Conservation (phyloP, 2,797 vertebrate genomes). For the Pangasius larnaudii region DNA sequence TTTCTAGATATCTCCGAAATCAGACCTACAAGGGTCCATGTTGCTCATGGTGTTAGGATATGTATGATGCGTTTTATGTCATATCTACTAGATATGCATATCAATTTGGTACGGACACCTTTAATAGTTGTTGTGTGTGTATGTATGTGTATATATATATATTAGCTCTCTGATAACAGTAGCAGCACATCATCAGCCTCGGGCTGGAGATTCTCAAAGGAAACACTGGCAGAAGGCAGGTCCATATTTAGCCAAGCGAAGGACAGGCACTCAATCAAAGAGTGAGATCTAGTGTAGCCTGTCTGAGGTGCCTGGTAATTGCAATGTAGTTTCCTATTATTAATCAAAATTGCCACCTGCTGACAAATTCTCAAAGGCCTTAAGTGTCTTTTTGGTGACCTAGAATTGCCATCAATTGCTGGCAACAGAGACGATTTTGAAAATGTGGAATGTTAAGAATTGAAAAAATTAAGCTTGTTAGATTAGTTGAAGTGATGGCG, state of each 20-base stretch:
- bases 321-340: not conserved
- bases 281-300: not conserved
- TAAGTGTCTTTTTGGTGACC: not conserved
- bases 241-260: constrained; percentile 1
- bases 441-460: not conserved
- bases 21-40: not conserved
- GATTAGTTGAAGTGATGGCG: not conserved
- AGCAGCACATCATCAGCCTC: not conserved
- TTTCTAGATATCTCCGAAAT: not conserved
- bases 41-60: not conserved
- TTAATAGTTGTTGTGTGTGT: not conserved
- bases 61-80: not conserved
- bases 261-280: not conserved
- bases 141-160: too few relatives aligned
- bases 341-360: not conserved
- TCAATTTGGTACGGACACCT: not conserved
- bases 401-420: not conserved
- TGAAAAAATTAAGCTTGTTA: not conserved
- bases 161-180: not conserved
- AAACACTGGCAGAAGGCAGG: not conserved
- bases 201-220: not conserved
- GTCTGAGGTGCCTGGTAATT: not conserved
- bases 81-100: not conserved
- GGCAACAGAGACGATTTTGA: not conserved
- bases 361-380: not conserved